phyloP scores from a whole-genome alignment of 2,113 vertebrate genomes.

The Siniperca chuatsi region DNA sequence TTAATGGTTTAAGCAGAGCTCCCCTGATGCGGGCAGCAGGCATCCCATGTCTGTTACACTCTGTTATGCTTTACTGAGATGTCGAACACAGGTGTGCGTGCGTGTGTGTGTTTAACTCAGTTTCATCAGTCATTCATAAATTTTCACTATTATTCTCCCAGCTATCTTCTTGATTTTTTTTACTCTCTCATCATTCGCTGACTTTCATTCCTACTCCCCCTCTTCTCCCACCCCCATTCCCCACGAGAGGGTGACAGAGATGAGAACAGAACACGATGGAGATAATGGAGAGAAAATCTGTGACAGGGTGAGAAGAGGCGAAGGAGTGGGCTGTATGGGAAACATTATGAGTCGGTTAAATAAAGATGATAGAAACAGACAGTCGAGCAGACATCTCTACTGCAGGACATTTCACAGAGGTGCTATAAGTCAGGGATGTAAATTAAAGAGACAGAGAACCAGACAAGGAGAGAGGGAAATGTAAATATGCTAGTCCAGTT shows the following conservation, averaged over 20 bases:
- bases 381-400: constrained; percentile 9
- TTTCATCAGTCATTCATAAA: constrained; percentile 53
- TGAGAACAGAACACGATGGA: constrained; percentile 70
- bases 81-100: constrained; percentile 79
- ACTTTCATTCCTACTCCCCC: constrained; percentile 59
- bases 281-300: constrained; percentile 77
- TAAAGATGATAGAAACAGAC: constrained; percentile 65
- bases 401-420: constrained; percentile 29
- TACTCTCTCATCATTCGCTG: constrained; percentile 40
- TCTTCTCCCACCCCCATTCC: constrained; percentile 69
- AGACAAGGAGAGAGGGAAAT: not conserved
- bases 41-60: constrained; percentile 68
- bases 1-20: constrained; percentile 84
- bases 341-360: constrained; percentile 37
- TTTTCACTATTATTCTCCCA: constrained; percentile 52
- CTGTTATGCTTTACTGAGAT: constrained; percentile 80
- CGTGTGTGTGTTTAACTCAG: constrained; percentile 32
- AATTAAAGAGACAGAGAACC: constrained; percentile 21
- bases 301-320: constrained; percentile 51
- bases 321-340: constrained; percentile 26
- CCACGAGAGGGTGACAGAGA: constrained; percentile 76
- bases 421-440: constrained; percentile 28
- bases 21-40: constrained; percentile 69
- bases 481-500: constrained; percentile 12
- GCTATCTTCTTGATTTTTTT: constrained; percentile 43